Evolutionary conservation across 2,888 invertebrate species (phyloP).

Genomic region (Phortica okadai): DNA sequence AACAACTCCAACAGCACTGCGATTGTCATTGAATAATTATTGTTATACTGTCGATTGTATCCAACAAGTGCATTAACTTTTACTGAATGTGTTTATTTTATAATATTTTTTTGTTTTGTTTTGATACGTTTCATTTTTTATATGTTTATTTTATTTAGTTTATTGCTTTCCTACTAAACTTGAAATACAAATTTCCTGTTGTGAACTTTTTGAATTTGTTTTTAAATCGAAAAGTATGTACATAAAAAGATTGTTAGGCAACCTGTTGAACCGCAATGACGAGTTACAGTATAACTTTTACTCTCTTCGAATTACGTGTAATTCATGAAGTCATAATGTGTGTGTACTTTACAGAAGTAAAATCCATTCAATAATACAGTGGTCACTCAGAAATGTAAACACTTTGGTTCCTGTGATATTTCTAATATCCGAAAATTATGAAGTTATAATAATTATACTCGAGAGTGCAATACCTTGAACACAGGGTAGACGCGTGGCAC

Average conservation of each 20-base stretch:
- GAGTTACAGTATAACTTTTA: neutral
- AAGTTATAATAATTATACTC: too few relatives aligned
- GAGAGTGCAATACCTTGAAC: too few relatives aligned
- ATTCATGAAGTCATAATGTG: too few relatives aligned
- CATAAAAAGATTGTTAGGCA: neutral
- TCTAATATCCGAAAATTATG: too few relatives aligned
- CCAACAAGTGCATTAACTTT: slow-evolving; percentile 14
- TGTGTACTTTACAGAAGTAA: too few relatives aligned
- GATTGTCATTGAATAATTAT: neutral
- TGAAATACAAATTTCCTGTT: slow-evolving; percentile 13
- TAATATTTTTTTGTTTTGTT: neutral
- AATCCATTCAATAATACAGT: too few relatives aligned
- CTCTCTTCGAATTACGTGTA: neutral
- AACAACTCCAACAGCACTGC: neutral
- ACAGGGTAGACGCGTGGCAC: too few relatives aligned
- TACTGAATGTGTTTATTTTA: neutral
- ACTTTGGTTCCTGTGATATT: too few relatives aligned
- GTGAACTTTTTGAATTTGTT: neutral
- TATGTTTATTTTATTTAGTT: neutral
- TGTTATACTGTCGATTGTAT: too few relatives aligned
- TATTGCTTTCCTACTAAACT: neutral
- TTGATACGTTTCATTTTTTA: neutral
- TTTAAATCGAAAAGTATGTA: neutral
- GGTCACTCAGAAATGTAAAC: too few relatives aligned
- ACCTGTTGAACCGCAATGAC: slow-evolving; percentile 19